A percentile compares a stretch with the other conserved stretches of the same genome.
Evolutionary conservation across 92 coral and sea anemone species (phyloP).

Genomic region (Anthopleura xanthogrammica): DNA sequence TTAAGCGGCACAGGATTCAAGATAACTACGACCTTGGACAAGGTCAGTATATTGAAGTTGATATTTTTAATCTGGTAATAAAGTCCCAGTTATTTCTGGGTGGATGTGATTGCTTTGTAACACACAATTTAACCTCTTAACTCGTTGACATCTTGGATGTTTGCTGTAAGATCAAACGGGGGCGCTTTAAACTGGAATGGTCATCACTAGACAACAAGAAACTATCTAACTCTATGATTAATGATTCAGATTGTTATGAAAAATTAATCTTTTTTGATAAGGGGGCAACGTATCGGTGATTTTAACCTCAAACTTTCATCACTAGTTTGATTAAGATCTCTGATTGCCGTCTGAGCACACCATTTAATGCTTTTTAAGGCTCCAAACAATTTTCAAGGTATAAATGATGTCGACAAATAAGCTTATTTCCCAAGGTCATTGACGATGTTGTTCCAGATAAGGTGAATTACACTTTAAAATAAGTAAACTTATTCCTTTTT

Average conservation of each 20-base stretch:
- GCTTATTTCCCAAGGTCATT: background rate
- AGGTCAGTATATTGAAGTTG: background rate
- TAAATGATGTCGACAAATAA: background rate
- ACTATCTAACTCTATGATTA: constrained; percentile 13
- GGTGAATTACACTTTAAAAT: background rate
- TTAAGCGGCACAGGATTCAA: constrained; percentile 68
- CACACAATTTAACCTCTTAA: background rate
- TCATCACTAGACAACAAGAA: constrained; percentile 9
- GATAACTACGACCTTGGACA: constrained; percentile 9
- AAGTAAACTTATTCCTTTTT: background rate
- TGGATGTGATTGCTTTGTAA: background rate
- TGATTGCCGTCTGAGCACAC: background rate
- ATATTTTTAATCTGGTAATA: background rate
- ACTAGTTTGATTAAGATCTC: background rate
- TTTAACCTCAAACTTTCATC: background rate
- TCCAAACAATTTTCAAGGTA: background rate
- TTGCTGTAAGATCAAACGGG: background rate
- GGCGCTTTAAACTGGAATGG: background rate
- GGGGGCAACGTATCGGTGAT: background rate
- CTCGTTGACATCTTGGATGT: background rate
- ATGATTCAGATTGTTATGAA: constrained; percentile 12
- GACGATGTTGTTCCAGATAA: background rate
- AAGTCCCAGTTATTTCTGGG: background rate
- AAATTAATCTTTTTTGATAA: constrained; percentile 11
- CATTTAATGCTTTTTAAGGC: background rate